Base-by-base conservation (phyloP, 2,113 vertebrate genomes). In the Corythoichthys haematopterus region DNA sequence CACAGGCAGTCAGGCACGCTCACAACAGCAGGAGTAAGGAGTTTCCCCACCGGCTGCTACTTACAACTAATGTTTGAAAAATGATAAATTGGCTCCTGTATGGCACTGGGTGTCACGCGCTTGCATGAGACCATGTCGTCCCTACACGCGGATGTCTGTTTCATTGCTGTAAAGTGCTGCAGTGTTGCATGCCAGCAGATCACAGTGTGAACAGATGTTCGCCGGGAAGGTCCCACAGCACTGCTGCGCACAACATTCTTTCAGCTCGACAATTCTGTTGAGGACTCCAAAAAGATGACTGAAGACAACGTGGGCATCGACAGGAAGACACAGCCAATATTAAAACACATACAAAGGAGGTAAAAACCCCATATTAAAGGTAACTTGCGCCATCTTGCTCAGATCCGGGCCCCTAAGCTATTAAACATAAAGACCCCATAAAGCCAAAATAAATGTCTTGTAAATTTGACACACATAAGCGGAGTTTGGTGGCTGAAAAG, bases 121-220 rank as follows among this genome's bases (percentile, higher is more conserved):
- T 62, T 70, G 76, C 35, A 36, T 64, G 80, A 71, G 59, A 48
- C 58, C 64, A 73, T 74, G 61, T 68, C 33, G 68, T 73, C 53
- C 63, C 37, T 71, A 69, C 62, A 57, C 61, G 52, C 48, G 48
- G 37, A 68, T 56, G 71, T 65, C 71, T 47, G 64, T 68, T 75
- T 71, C 71, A 48, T 53, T 68, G 66, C 64, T 75, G 66, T 68
- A 79, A 81, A 76, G 67, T 65, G 78, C 77, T 76, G 70, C 37
- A 4, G 58, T 80, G 77, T 77, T 45, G 71, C 83, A 78, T 80
- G 84, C 84, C 80, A 82, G 76, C 77, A 69, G 85, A 81, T 92
- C 71, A 84, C 87, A 88, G 88, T 88, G 87, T 80, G 91, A 94
- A 91, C 88, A 94, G 86, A 93, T 88, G 90, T 86, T 93, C 75